phyloP scores from a whole-genome alignment of 37 sponge, comb jelly and placozoan species.

The Halisarca cf. caerulea region DNA sequence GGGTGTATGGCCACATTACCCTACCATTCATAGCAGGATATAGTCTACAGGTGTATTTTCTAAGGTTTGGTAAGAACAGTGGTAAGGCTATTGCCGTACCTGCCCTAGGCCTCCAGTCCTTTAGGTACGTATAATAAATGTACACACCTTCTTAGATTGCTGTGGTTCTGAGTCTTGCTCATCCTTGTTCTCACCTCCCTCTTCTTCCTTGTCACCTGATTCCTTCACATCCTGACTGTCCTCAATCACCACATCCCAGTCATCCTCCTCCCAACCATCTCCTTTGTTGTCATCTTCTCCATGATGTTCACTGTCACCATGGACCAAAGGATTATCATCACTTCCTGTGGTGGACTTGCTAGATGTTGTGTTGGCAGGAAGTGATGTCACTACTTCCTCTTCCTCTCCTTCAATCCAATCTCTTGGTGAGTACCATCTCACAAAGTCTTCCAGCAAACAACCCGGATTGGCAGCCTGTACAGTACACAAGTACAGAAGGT shows the following conservation, averaged over 20 bases:
- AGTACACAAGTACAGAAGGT: not conserved
- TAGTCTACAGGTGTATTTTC: no score
- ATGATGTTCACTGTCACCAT: not conserved
- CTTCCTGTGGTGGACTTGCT: not conserved
- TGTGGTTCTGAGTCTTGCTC: not conserved
- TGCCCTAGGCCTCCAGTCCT: not conserved
- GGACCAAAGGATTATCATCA: not conserved
- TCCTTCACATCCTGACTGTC: not conserved
- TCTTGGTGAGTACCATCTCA: conserved; percentile 98
- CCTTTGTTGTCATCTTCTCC: not conserved
- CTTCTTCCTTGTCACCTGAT: not conserved
- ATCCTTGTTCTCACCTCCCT: conserved; percentile 5
- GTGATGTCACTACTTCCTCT: not conserved
- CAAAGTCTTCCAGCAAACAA: conserved; percentile 94
- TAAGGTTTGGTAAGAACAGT: no score
- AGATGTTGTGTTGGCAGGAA: conserved; percentile 1
- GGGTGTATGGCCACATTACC: no score
- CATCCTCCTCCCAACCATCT: conserved; percentile 21
- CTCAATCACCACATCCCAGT: conserved; percentile 7
- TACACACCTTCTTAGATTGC: not conserved
- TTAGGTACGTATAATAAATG: not conserved
- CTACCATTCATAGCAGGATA: no score
- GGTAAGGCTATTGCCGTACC: no score
- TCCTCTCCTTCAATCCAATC: conserved; percentile 82
- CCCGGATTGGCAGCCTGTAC: conserved; percentile 96